phyloP scores from a whole-genome alignment of 2,797 vertebrate species.

The Borostomias antarcticus region DNA sequence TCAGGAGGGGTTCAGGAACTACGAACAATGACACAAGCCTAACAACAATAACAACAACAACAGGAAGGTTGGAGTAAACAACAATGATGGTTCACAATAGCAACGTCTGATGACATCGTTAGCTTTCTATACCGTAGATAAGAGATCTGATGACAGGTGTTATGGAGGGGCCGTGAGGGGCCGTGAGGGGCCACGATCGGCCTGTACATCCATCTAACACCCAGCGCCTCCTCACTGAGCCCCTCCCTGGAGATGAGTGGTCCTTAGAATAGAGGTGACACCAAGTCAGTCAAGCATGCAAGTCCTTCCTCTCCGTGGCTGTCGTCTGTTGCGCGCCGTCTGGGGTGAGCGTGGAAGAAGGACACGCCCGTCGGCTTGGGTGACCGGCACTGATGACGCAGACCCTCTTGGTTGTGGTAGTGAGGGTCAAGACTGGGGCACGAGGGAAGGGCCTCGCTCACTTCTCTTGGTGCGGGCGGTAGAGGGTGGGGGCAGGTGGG shows the following conservation, averaged over 20 bases:
- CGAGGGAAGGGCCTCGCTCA: background rate
- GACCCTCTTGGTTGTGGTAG: background rate
- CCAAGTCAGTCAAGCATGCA: background rate
- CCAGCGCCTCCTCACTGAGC: background rate
- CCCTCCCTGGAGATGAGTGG: background rate
- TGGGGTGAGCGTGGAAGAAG: background rate
- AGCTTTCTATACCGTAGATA: background rate
- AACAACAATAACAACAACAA: constrained; percentile 8
- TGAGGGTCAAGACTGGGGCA: background rate
- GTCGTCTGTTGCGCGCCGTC: background rate
- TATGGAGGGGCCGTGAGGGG: background rate
- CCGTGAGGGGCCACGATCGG: no score
- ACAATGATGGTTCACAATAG: background rate
- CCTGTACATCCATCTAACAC: background rate
- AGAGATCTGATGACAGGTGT: background rate
- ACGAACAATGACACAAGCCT: background rate
- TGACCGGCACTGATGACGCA: background rate
- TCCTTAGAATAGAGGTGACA: background rate
- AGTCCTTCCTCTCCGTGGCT: background rate
- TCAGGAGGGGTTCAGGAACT: constrained; percentile 10
- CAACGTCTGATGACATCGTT: background rate
- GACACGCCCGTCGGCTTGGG: background rate
- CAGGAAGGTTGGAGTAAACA: background rate
- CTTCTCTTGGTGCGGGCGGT: background rate
- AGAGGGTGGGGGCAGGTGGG: background rate